Evolutionary conservation across 2,888 invertebrate genomes (phyloP).

Genomic region (Caenorhabditis macrosperma): DNA sequence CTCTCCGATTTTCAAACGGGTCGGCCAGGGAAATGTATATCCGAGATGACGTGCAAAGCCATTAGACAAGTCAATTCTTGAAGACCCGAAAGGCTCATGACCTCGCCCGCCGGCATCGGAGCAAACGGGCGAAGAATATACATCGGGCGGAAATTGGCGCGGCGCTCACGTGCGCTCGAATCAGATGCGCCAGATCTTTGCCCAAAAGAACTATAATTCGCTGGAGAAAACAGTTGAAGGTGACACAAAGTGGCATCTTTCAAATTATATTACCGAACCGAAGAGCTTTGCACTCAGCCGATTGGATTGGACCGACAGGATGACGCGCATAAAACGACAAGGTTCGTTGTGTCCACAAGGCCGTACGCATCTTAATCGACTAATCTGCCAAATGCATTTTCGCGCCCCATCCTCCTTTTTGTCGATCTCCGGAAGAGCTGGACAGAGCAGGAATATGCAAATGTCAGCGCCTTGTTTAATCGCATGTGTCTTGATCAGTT

Average conservation of each 20-base stretch:
- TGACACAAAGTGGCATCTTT: not conserved
- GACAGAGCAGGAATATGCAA: slow-evolving; percentile 31
- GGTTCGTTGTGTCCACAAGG: slow-evolving; percentile 6
- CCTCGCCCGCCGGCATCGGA: not conserved
- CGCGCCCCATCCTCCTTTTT: slow-evolving; percentile 29
- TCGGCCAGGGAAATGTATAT: slow-evolving; percentile 29
- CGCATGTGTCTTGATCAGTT: slow-evolving; percentile 6
- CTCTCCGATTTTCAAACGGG: slow-evolving; percentile 24
- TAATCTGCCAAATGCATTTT: slow-evolving; percentile 56
- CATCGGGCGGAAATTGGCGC: not conserved
- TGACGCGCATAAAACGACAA: slow-evolving; percentile 25
- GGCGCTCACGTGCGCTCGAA: slow-evolving; percentile 3
- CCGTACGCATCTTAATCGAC: slow-evolving; percentile 33
- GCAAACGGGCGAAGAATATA: slow-evolving; percentile 12
- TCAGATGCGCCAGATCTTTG: not conserved
- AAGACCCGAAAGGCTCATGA: not conserved
- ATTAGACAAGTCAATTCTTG: not conserved
- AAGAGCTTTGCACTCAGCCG: slow-evolving; percentile 21
- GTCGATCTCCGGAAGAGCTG: slow-evolving; percentile 11
- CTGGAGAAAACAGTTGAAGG: not conserved
- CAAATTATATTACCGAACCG: slow-evolving; percentile 1
- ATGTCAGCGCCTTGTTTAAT: slow-evolving; percentile 36
- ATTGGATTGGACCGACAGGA: slow-evolving; percentile 37
- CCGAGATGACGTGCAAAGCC: slow-evolving; percentile 35
- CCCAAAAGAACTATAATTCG: not conserved